Base-by-base conservation (phyloP, 2,797 vertebrate genomes). In the Tolypeutes matacus region DNA sequence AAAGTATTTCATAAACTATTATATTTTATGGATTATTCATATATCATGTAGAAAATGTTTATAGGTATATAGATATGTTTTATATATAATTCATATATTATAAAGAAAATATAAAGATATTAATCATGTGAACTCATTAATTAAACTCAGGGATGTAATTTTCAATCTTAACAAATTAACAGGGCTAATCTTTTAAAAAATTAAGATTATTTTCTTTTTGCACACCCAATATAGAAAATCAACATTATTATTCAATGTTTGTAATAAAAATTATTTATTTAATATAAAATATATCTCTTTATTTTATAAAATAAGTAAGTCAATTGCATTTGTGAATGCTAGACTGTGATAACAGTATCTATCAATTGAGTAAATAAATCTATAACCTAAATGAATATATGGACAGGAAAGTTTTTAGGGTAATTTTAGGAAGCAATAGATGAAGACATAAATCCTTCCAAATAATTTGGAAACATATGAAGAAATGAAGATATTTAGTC, bases 111-210 rank as follows among this genome's bases (percentile, higher is more conserved):
- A 46, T 46, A 46, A 46, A 46, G 5, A 46, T 46, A 46, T 46
- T 9, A 46, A 46, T 46, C 23, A 91, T 67, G 60, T 58, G 73
- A 76, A 27, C 53, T 92, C 3, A 86, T 73, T 80, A 84, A 51
- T 60, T 83, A 77, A 91, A 86, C 72, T 78, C 23, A 91, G 3
- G 21, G 25, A 69, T 49, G 11, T 76, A 64, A 85, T 91, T 87
- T 94, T 3, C 6, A 82, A 42, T 77, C 6, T 80, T 67, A 85
- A 20, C 1, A 88, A 69, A 4, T 92, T 82, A 62, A 82, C 62
- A 46, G 46, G 95, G 88, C 8, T 69, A 49, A 90, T 67, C 72
- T 77, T 67, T 77, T 21, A 3, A 49, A 34, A 81, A 94, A 51
- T 46, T 20, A 11, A 36, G 25, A 34, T 67, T 6, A 53, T 18